phyloP scores from a whole-genome alignment of 2,113 vertebrate species.

The Sterna hirundo region DNA sequence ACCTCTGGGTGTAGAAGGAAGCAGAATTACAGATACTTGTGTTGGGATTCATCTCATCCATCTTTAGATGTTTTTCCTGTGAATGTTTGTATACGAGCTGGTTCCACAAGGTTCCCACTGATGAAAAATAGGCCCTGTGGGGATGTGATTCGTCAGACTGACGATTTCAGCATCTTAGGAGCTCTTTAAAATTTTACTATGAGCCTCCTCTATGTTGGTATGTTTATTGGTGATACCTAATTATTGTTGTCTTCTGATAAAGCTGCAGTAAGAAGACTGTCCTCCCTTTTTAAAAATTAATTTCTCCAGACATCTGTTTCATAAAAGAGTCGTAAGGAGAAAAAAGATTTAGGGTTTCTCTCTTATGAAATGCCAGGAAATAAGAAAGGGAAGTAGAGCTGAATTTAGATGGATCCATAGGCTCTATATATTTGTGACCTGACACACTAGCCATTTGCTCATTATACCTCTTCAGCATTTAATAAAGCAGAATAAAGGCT shows the following conservation, averaged over 20 bases:
- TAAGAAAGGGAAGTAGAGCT: not conserved
- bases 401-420: not conserved
- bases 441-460: conserved; percentile 7
- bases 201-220: not conserved
- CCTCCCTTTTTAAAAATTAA: conserved; percentile 21
- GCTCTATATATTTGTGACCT: not conserved
- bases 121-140: not conserved
- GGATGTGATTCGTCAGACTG: not conserved
- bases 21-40: not conserved
- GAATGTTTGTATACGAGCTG: not conserved
- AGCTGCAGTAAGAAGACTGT: not conserved
- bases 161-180: not conserved
- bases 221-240: not conserved
- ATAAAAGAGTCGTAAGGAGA: not conserved
- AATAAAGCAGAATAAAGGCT: conserved; percentile 63
- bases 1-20: not conserved
- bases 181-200: not conserved
- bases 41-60: not conserved
- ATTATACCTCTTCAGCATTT: conserved; percentile 41
- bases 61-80: not conserved
- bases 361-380: not conserved
- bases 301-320: not conserved
- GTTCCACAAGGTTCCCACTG: not conserved
- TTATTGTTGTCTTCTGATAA: not conserved
- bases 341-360: not conserved